Evolutionary conservation across 2,888 invertebrate species (phyloP).

Genomic region (Caenorhabditis angaria): DNA sequence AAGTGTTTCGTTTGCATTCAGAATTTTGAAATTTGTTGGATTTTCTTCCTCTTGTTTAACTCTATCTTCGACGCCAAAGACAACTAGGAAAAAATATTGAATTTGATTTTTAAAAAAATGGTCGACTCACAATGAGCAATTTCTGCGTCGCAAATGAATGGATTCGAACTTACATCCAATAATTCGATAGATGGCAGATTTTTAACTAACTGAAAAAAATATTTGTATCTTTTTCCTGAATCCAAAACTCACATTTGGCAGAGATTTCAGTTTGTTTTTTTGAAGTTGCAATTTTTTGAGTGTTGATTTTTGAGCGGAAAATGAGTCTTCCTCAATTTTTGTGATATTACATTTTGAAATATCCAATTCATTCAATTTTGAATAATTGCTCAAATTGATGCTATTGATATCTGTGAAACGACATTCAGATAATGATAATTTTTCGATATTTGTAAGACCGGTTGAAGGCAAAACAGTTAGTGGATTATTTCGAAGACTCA

Average conservation of each 20-base stretch:
- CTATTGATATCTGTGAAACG: conserved; percentile 45
- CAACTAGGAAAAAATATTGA: conserved; percentile 45
- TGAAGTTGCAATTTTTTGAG: conserved; percentile 83
- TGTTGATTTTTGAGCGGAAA: conserved; percentile 43
- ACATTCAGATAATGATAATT: conserved; percentile 52
- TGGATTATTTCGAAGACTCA: conserved; percentile 61
- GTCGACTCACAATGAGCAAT: conserved; percentile 49
- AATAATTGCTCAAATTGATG: conserved; percentile 50
- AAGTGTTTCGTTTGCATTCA: conserved; percentile 58
- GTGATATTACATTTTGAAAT: conserved; percentile 60
- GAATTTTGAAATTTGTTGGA: conserved; percentile 52
- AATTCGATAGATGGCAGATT: conserved; percentile 69
- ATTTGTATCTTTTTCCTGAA: conserved; percentile 75
- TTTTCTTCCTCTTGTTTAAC: conserved; percentile 56
- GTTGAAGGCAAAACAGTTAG: conserved; percentile 36
- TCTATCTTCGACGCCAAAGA: conserved; percentile 52
- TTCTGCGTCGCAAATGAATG: conserved; percentile 68
- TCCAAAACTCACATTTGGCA: conserved; percentile 72
- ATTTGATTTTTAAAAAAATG: not conserved
- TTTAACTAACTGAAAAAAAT: conserved; percentile 77
- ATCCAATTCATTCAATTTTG: conserved; percentile 54
- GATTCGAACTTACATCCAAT: conserved; percentile 73
- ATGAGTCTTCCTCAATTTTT: conserved; percentile 46
- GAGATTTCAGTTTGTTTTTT: conserved; percentile 83
- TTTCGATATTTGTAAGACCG: conserved; percentile 45